These are phyloP conservation scores for Lepidochrysops patricia DNA, from an alignment of 2,888 invertebrate species.

Conservation along the genomic window DNA sequence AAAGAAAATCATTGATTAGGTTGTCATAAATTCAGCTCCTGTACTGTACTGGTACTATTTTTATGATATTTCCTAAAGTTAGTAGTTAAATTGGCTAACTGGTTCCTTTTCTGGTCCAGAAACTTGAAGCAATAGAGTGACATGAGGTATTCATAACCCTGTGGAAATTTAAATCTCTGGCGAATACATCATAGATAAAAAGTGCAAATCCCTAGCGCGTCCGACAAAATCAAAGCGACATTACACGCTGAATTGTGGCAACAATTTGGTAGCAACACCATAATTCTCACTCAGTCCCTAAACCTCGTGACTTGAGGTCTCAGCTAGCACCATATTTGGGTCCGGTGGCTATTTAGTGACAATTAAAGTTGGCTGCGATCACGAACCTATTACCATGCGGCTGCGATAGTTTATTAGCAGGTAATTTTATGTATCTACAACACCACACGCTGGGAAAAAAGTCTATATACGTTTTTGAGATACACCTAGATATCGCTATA, in stretches of 20 bases:
- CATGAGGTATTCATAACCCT: too few species aligned
- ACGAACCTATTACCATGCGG: slow-evolving; percentile 44
- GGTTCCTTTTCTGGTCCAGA: too few species aligned
- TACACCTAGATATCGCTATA: slow-evolving; percentile 14
- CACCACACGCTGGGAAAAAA: slow-evolving; percentile 21
- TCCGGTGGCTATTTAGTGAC: slow-evolving; percentile 40
- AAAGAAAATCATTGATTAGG: too few species aligned
- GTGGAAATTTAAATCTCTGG: not conserved
- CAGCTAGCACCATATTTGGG: slow-evolving; percentile 25
- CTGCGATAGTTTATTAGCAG: slow-evolving; percentile 31
- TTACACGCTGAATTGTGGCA: slow-evolving; percentile 13
- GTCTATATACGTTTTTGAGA: slow-evolving; percentile 19
- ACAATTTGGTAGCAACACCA: slow-evolving; percentile 21
- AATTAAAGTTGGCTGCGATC: slow-evolving; percentile 45
- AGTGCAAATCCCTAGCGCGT: slow-evolving; percentile 6
- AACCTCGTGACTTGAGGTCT: slow-evolving; percentile 24
- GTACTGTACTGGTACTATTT: too few species aligned
- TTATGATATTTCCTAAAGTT: too few species aligned
- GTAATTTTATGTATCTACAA: slow-evolving; percentile 28
- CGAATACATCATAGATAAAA: too few species aligned
- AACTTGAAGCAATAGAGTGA: too few species aligned
- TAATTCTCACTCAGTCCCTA: slow-evolving; percentile 25
- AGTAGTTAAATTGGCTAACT: too few species aligned
- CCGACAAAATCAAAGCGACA: slow-evolving; percentile 13
- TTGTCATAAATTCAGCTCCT: too few species aligned